Base-by-base conservation (phyloP, 2,888 invertebrate species). In the Odiellus spinosus region DNA sequence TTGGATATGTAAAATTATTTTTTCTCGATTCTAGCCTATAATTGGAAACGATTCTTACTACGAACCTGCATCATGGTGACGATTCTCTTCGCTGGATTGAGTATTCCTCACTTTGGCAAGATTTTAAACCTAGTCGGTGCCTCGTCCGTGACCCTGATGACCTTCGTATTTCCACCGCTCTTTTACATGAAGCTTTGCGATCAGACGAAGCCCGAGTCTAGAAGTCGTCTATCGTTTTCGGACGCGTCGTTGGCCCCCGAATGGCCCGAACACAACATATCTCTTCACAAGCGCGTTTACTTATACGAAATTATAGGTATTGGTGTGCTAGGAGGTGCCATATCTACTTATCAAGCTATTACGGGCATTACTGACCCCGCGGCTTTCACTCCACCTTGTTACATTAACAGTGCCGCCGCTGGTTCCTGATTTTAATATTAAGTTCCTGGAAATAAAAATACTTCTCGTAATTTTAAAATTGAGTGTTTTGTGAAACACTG, bases 121-220 rank as follows among this genome's bases (percentile, higher is more conserved):
- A 80, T 88, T 11, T 81, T 88, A 78, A 78, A 84, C 2, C 68
- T 88, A 1, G 76, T 88, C 10, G 88, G 90, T 1, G 86, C 85
- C 3, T 80, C 83, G 0, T 71, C 88, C 3, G 81, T 80, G 0
- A 83, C 85, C 0, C 82, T 87, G 0, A 66, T 87, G 11, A 80
- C 86, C 58, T 88, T 87, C 56, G 74, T 90, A 49, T 73, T 84
- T 49, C 88, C 88, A 0, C 82, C 87, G 0, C 57, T 87, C 38
- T 76, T 88, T 59, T 87, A 86, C 63, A 68, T 79, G 0, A 78
- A 76, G 61, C 75, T 83, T 15, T 67, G 72, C 55, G 65, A 65
- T 45, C 73, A 73, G 59, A 58, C 61, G 48, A 60, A 63, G 51
- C 55, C 60, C 14, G 52, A 60, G 2, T 73, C 72, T 71, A 64